Conservation (phyloP, 2,113 vertebrate species). For the Elephantulus edwardii region DNA sequence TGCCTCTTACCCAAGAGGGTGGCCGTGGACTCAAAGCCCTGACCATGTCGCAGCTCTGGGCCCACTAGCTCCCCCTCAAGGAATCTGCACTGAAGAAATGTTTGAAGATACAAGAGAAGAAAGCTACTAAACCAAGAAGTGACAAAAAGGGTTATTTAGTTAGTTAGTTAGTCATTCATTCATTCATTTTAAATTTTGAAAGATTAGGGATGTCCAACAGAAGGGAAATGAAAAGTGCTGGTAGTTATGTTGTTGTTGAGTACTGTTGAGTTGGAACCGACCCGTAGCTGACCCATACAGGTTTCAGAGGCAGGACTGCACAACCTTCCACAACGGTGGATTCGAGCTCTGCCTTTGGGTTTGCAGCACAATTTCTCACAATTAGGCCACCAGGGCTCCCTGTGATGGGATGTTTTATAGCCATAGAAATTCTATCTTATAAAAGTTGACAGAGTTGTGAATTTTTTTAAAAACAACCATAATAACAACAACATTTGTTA, state of each 20-base stretch:
- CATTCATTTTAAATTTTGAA: not conserved
- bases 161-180: too few relatives aligned
- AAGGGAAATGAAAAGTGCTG: not conserved
- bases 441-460: not conserved
- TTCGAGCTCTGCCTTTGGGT: too few relatives aligned
- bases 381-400: too few relatives aligned
- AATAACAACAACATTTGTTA: not conserved
- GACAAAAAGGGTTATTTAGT: not conserved
- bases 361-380: too few relatives aligned
- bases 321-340: too few relatives aligned
- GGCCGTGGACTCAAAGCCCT: not conserved
- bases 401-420: not conserved
- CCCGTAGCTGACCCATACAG: too few relatives aligned
- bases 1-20: not conserved
- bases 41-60: not conserved
- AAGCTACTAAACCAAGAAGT: not conserved
- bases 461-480: not conserved
- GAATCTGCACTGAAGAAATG: not conserved
- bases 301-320: too few relatives aligned
- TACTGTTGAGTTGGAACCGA: too few relatives aligned
- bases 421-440: not conserved
- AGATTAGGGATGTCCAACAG: not conserved
- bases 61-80: not conserved
- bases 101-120: not conserved
- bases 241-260: too few relatives aligned